Base-by-base conservation (phyloP, 2,888 invertebrate genomes). In the Aelia acuminata region DNA sequence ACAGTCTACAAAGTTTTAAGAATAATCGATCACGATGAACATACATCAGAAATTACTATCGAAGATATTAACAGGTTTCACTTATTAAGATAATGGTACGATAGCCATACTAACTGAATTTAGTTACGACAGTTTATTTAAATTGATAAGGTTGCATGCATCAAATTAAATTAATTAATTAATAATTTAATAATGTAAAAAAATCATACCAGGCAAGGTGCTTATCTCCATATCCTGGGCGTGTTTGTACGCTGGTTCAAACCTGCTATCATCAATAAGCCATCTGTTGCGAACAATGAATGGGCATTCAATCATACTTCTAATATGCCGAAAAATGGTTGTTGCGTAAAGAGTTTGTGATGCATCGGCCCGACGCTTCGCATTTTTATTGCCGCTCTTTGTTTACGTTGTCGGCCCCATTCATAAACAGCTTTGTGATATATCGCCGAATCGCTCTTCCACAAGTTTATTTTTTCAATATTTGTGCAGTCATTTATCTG, bases 381-480 rank as follows among this genome's bases (percentile, higher is more conserved):
- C 20, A 75, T 75, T 75, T 75, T 75, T 75, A 75, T 75, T 39
- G 75, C 75, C 35, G 18, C 35, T 35, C 35, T 18, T 35, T 75
- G 75, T 75, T 75, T 75, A 39, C 75, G n/a, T n/a, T n/a, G 39
- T 75, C 75, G 39, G 22, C 35, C 26, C 75, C 39, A 10, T 75
- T 75, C 31, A 75, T 75, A 75, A 75, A 75, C 75, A 75, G 75
- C 35, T 39, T 39, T 39, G 18, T 75, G 75, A 75, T 75, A 11
- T 75, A 75, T 75, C 26, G 39, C 20, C 20, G 75, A 39, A 75
- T 75, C 35, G 20, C 70, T 26, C 11, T 35, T 1, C 5, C 75
- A 18, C 39, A 39, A 75, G 85, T 85, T 85, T 85, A 85, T 85
- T 85, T 85, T 85, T 85, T 86, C 86, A 86, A 86, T 86, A 63